phyloP scores from a whole-genome alignment of 2,113 vertebrate species.

The Paraplagusia blochii region DNA sequence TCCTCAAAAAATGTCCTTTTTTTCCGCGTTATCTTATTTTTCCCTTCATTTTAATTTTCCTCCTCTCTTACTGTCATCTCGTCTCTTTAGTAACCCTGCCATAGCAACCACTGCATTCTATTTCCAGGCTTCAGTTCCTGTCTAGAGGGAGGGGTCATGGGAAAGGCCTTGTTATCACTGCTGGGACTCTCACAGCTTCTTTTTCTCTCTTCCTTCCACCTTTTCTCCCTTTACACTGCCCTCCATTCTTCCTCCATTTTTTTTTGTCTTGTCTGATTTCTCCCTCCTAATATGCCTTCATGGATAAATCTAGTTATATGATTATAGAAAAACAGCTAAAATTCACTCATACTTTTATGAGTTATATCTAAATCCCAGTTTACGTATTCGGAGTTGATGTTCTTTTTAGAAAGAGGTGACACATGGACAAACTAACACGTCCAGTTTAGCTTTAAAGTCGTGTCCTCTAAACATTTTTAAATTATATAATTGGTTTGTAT shows the following conservation, averaged over 20 bases:
- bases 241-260: too few relatives aligned
- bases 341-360: too few relatives aligned
- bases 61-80: slow-evolving; percentile 21
- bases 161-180: slow-evolving; percentile 77
- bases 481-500: too few relatives aligned
- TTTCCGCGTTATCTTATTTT: slow-evolving; percentile 17
- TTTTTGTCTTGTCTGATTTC: slow-evolving; percentile 9
- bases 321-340: too few relatives aligned
- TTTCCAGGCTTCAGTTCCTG: slow-evolving; percentile 72
- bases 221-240: slow-evolving; percentile 24
- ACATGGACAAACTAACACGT: too few relatives aligned
- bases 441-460: too few relatives aligned
- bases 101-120: slow-evolving; percentile 55
- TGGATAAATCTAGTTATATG: too few relatives aligned
- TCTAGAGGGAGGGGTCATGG: slow-evolving; percentile 75
- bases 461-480: too few relatives aligned
- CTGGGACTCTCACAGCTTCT: slow-evolving; percentile 64
- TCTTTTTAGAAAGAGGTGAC: too few relatives aligned
- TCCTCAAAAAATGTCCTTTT: too few relatives aligned
- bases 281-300: neutral
- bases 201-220: slow-evolving; percentile 33
- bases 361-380: too few relatives aligned
- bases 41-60: slow-evolving; percentile 19
- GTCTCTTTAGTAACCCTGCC: slow-evolving; percentile 33
- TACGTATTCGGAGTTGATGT: too few relatives aligned